These are phyloP conservation scores for Hepsetus odoe DNA, from an alignment of 2,113 vertebrate genomes.

Conservation along the genomic window DNA sequence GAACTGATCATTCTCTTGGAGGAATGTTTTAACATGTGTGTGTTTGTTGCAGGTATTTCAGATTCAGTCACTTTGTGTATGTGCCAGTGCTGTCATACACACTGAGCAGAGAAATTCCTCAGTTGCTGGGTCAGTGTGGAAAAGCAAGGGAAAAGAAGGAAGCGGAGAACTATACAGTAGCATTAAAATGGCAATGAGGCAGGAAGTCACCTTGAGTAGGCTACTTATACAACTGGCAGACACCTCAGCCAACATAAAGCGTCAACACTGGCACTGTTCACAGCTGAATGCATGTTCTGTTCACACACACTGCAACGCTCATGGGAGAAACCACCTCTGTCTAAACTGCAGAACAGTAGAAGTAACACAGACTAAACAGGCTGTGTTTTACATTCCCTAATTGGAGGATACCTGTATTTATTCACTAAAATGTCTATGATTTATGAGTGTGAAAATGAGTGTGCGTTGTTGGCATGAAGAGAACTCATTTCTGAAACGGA, in stretches of 20 bases:
- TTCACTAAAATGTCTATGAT: constrained; percentile 31
- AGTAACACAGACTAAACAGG: not conserved
- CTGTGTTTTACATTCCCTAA: constrained; percentile 32
- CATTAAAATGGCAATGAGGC: constrained; percentile 40
- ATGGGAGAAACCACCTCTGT: not conserved
- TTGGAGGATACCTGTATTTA: constrained; percentile 23
- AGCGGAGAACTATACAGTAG: constrained; percentile 55
- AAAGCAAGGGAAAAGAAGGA: constrained; percentile 49
- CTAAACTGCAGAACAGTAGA: not conserved
- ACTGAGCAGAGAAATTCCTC: constrained; percentile 77
- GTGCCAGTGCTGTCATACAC: constrained; percentile 59
- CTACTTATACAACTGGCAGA: constrained; percentile 55
- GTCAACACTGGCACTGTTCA: constrained; percentile 37
- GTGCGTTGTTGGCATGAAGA: constrained; percentile 1
- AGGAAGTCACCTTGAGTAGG: constrained; percentile 22
- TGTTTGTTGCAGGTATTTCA: not conserved
- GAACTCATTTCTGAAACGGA: constrained; percentile 12
- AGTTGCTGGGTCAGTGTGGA: constrained; percentile 61
- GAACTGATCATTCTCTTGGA: not conserved
- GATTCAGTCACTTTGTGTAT: not conserved
- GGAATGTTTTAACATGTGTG: constrained; percentile 5
- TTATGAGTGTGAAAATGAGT: constrained; percentile 6
- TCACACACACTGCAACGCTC: constrained; percentile 11
- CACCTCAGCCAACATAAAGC: constrained; percentile 44
- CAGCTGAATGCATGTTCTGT: constrained; percentile 28